Evolutionary conservation across 2,888 invertebrate genomes (phyloP), one percentile per base, ranked within the genome.

Genomic region (Bombylius major): DNA sequence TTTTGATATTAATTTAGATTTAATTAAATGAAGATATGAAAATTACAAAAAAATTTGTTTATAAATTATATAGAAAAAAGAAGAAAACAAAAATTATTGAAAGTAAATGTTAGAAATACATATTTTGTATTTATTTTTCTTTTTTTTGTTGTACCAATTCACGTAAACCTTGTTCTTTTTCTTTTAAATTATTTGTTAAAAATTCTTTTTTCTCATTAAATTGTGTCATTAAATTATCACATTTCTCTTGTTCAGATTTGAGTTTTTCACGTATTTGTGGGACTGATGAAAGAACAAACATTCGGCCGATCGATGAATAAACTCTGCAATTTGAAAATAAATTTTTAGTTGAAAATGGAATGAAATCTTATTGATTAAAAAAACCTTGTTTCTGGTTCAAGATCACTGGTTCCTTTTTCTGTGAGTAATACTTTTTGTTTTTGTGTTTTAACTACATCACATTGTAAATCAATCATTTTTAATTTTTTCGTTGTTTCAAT

Each of bases 141-240:
- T 82, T 82, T 62, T 81, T 79, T 62, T 82, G 83, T 60, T 83
- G 82, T 0, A 87, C 83, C 75, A 91, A 78, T 75, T 91, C 90
- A 56, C 91, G 76, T 32, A 92, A 75, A 67, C 86, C 88, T 70
- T 89, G 84, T 69, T 90, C 88, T 65, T 87, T 85, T 65, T 89
- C 89, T 66, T 87, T 86, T 49, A 91, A 75, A 63, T 78, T 87
- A 60, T 82, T 80, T 64, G 87, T 84, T 61, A 90, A 73, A 65
- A 87, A 88, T 14, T 78, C 75, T 70, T 89, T 89, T 64, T 83
- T 87, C 62, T 78, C 81, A 72, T 86, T 84, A 33, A 87, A 74
- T 13, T 79, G 76, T 66, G 83, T 83, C 39, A 89, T 83, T 68
- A 86, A 81, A 70, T 87, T 78, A 69, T 87, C 77, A 65, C 80